Conservation (phyloP, 2,113 vertebrate species). For the Sigmodon hispidus region DNA sequence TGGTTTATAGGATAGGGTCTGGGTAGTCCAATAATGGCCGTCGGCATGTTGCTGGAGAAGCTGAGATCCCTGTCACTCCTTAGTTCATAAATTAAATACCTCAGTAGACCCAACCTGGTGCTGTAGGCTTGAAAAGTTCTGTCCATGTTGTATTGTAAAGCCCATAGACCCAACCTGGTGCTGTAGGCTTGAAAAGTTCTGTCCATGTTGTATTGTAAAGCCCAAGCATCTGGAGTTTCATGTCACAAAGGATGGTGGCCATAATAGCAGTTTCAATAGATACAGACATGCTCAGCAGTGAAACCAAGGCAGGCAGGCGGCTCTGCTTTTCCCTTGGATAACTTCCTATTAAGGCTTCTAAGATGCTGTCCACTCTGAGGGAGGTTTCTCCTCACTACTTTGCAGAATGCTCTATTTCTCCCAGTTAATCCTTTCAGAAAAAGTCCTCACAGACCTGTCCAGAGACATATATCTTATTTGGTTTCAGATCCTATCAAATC, state of each 20-base stretch:
- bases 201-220: not conserved
- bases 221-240: not conserved
- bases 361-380: not conserved
- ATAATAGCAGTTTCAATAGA: not conserved
- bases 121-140: not conserved
- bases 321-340: not conserved
- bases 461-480: not conserved
- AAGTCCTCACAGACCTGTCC: not conserved
- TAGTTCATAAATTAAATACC: not conserved
- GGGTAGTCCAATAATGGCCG: not conserved
- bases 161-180: not conserved
- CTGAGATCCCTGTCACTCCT: not conserved
- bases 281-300: not conserved
- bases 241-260: not conserved
- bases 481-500: not conserved
- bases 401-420: not conserved
- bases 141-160: too few relatives aligned
- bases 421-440: not conserved
- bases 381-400: not conserved
- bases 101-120: not conserved
- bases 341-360: not conserved
- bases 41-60: not conserved
- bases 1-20: not conserved
- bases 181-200: not conserved
- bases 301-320: not conserved